Evolutionary conservation across 1,140 invertebrate genomes (phyloP), one percentile per base, ranked within the genome.

Genomic region (Caenorhabditis briggsae): DNA sequence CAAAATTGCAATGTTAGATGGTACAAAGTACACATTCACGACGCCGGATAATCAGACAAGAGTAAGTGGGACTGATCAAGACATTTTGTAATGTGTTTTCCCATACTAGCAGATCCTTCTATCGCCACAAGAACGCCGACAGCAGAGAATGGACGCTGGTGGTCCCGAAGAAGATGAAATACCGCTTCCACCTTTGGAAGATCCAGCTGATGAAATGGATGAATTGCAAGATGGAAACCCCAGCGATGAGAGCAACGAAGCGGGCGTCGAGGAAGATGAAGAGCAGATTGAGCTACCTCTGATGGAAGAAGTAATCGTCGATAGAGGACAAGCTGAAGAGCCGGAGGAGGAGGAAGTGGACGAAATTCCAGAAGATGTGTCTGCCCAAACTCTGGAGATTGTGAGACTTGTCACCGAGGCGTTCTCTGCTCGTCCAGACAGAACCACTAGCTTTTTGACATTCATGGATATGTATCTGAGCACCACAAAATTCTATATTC

Each of bases 381-480:
- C 46, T 53, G 46, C 33, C 23, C 46, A 53, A 18, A 78, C 70
- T 46, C 33, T 78, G 70, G 53, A 53, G 8, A 78, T 78, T n/a
- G 11, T 78, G 1, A 46, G 53, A 50, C 46, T 78, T 9, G 7
- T 78, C n/a, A 78, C 50, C 53, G 12, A n/a, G 53, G 48, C 70
- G 8, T 78, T 78, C 41, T 8, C 16, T 41, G 70, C 70, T 46
- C 33, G 70, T 11, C 70, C 70, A 12, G 46, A 20, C 2, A 78
- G 53, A 25, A n/a, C 50, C 12, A 46, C 50, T 9, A 46, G 53
- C 3, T 78, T 78, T n/a, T 2, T 78, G 46, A 78, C 70, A 5
- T 78, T 78, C 46, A 25, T 78, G 1, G 70, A 78, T 9, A 50
- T 78, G 11, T 78, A 12, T n/a, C 6, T 78, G 8, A 23, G 6